These are phyloP conservation scores for Cephus spinipes DNA, from an alignment of 2,888 invertebrate species.

Conservation along the genomic window DNA sequence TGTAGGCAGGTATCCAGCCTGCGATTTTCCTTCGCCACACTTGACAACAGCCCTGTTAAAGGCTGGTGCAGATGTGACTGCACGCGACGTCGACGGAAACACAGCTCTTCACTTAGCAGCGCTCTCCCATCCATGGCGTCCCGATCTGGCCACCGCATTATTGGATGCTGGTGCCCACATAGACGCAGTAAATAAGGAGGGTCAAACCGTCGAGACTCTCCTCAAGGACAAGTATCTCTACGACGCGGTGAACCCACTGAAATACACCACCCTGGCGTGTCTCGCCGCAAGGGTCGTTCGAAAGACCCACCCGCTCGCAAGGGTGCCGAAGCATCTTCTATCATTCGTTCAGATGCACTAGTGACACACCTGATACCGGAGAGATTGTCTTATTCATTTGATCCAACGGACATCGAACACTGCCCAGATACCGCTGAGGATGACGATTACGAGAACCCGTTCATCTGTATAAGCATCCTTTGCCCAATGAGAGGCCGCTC, in stretches of 20 bases:
- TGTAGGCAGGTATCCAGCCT: slow-evolving; percentile 76
- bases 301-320: slow-evolving; percentile 35
- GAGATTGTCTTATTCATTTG: not conserved
- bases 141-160: slow-evolving; percentile 75
- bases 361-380: slow-evolving; percentile 4
- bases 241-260: slow-evolving; percentile 80
- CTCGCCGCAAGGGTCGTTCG: slow-evolving; percentile 86
- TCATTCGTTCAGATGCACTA: slow-evolving; percentile 56
- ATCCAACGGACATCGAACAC: not conserved
- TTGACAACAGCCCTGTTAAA: slow-evolving; percentile 81
- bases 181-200: slow-evolving; percentile 82
- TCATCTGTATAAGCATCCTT: not conserved
- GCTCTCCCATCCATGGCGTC: slow-evolving; percentile 74
- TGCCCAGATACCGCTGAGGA: not conserved
- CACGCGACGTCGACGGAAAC: slow-evolving; percentile 85
- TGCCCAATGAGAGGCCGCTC: not conserved
- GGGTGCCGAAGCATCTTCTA: slow-evolving; percentile 53
- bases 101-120: slow-evolving; percentile 90
- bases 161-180: slow-evolving; percentile 87
- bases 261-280: slow-evolving; percentile 85
- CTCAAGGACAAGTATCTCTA: slow-evolving; percentile 73
- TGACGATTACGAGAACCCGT: not conserved
- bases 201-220: slow-evolving; percentile 80
- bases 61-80: slow-evolving; percentile 86
- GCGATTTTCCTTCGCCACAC: slow-evolving; percentile 77